Conservation (phyloP, 2,113 vertebrate genomes). For the Pollimyrus isidori region DNA sequence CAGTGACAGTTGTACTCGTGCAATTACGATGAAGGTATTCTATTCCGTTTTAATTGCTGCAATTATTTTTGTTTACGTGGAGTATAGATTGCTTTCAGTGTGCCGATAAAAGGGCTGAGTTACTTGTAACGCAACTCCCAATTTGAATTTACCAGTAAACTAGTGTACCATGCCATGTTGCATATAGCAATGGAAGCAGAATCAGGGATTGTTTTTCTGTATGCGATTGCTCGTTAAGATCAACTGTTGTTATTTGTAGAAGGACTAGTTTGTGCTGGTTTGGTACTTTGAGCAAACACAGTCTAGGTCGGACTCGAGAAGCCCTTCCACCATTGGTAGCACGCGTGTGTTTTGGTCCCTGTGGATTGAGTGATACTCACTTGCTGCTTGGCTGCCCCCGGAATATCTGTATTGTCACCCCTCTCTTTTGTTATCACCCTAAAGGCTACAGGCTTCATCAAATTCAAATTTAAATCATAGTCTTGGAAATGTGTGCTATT, state of each 20-base stretch:
- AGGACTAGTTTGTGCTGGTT: not conserved
- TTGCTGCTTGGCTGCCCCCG: slow-evolving; percentile 38
- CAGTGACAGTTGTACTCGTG: not conserved
- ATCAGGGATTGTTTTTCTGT: not conserved
- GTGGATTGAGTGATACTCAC: slow-evolving; percentile 43
- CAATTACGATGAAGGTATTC: not conserved
- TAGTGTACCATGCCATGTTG: not conserved
- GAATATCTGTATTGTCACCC: not conserved
- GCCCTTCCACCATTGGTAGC: not conserved
- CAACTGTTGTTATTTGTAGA: not conserved
- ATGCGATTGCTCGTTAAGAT: not conserved
- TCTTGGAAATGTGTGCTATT: not conserved
- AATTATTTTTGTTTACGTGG: not conserved
- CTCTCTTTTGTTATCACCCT: not conserved
- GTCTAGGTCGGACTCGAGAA: not conserved
- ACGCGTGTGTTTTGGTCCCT: too few species aligned
- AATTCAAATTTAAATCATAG: not conserved
- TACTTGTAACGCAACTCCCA: not conserved
- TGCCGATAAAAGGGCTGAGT: not conserved
- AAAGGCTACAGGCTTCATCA: not conserved
- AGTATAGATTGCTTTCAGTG: not conserved
- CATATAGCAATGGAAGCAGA: not conserved
- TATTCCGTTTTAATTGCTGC: not conserved
- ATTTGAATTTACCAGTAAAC: not conserved
- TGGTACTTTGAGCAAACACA: not conserved